Evolutionary conservation across 2,113 vertebrate species (phyloP).

Genomic region (Chionodraco myersi): DNA sequence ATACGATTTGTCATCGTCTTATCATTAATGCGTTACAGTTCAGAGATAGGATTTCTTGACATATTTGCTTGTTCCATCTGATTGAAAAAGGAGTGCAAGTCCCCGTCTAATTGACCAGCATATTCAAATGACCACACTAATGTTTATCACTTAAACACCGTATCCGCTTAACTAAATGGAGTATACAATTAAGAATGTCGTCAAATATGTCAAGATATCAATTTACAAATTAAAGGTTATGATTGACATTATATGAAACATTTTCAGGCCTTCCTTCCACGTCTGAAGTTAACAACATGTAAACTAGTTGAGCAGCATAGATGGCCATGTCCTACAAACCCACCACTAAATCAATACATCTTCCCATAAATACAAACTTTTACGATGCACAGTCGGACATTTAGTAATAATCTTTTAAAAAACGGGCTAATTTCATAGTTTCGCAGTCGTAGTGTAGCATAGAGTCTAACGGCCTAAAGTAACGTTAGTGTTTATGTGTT

Average conservation of each 20-base stretch:
- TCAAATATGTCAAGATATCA: no score
- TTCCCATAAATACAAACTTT: neutral
- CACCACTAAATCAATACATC: neutral
- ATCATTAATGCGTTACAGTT: neutral
- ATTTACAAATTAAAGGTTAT: neutral
- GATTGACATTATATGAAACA: neutral
- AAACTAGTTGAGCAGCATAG: slow-evolving; percentile 1
- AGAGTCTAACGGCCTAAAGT: slow-evolving; percentile 5
- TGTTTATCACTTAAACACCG: neutral
- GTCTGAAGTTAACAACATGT: neutral
- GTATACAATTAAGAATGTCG: neutral
- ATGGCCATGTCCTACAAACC: neutral
- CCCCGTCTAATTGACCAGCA: neutral
- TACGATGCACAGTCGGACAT: neutral
- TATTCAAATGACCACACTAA: slow-evolving; percentile 44
- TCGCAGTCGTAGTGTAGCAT: neutral
- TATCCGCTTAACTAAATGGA: neutral
- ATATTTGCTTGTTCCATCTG: neutral
- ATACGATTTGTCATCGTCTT: no score
- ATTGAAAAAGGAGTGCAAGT: neutral
- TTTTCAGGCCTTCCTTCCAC: neutral
- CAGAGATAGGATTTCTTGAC: neutral
- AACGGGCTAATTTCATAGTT: neutral
- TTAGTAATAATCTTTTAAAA: neutral
- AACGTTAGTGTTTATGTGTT: neutral